Evolutionary conservation across 2,888 invertebrate genomes (phyloP), one percentile per base, ranked within the genome.

Genomic region (Agrilus biguttatus): DNA sequence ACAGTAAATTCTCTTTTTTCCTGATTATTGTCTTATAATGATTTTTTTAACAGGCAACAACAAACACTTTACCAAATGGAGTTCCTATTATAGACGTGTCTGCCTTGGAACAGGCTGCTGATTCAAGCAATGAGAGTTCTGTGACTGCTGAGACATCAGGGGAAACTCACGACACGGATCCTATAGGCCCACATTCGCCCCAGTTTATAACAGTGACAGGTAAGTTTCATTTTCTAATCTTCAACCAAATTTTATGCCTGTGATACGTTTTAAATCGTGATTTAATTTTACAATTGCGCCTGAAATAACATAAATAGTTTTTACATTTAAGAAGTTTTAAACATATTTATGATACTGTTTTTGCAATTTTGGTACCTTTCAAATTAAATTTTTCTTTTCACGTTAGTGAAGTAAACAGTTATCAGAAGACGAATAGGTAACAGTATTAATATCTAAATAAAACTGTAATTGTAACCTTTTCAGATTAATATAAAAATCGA

Each of bases 151-250:
- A 69, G 45, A 70, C 70, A 47, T 71, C 69, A 49, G 58, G 65
- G 33, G 69, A 73, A 36, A 62, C 64, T 45, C 68, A 71, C 51
- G 73, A 72, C 55, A 61, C 67, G 42, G 71, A 71, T 47, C 68
- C 70, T n/a, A 51, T 66, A 32, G 63, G 64, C n/a, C 62, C 65
- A 43, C 55, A 56, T 34, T 65, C 74, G 12, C 73, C 74, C 33
- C 76, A 77, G 47, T 83, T 78, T 63, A 83, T 83, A 52, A 78
- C 82, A 33, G 83, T 83, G 28, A 77, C 82, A 56, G 81, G 82
- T 80, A 63, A 37, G 41, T 21, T 37, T 36, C 40, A 40, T 50
- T 48, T 44, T 34, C n/a, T 38, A 40, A 19, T 36, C 6, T 33
- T 32, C 5, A 37, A 14, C 2, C 13, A 37, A 37, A 13, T 17